Conservation (phyloP, 1,140 invertebrate species). For the Listronotus bonariensis region DNA sequence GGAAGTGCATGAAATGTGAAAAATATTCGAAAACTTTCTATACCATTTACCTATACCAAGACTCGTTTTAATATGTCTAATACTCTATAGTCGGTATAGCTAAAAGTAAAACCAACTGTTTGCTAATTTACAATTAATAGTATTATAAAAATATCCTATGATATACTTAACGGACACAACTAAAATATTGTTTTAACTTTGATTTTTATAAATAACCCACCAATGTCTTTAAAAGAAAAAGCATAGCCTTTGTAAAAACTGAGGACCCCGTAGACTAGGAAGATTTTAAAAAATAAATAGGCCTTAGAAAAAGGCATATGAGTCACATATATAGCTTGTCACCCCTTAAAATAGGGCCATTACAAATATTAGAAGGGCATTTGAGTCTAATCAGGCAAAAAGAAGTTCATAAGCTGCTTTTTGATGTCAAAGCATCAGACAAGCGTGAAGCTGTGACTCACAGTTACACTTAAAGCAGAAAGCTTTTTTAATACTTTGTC, state of each 20-base stretch:
- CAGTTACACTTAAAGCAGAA: neutral
- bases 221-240: neutral
- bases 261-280: too few species aligned
- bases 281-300: too few species aligned
- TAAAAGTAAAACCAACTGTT: too few species aligned
- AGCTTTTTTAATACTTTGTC: neutral
- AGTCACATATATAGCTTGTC: constrained; percentile 9
- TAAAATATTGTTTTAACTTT: too few species aligned
- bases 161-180: too few species aligned
- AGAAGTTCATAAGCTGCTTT: constrained; percentile 5
- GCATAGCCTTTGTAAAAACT: neutral
- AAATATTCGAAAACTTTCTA: too few species aligned
- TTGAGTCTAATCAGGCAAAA: constrained; percentile 6
- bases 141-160: too few species aligned
- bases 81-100: too few species aligned
- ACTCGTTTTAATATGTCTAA: too few species aligned
- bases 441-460: constrained; percentile 6
- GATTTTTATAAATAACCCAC: neutral
- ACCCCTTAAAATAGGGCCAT: constrained; percentile 1
- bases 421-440: constrained; percentile 8
- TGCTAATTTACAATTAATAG: too few species aligned
- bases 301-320: neutral
- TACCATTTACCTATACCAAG: too few species aligned
- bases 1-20: too few species aligned
- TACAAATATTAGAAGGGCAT: constrained; percentile 11